A percentile compares a stretch with the other conserved stretches of the same genome.
Evolutionary conservation across 2,888 invertebrate genomes (phyloP).

Genomic region (Hylaea fasciaria): DNA sequence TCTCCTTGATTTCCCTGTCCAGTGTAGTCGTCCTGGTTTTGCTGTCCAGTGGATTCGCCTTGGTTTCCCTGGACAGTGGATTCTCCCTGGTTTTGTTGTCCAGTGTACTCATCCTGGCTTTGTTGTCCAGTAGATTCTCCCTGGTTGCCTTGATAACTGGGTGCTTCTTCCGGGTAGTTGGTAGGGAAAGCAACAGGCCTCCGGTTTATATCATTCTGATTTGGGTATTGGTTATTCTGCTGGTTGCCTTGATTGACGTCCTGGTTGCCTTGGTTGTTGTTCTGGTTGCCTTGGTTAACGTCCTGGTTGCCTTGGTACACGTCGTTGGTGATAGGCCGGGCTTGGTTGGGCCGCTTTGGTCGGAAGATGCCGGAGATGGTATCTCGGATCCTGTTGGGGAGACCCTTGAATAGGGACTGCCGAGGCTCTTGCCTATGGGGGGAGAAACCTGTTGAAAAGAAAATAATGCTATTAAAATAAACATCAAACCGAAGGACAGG

Average conservation of each 20-base stretch:
- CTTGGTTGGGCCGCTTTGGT: conserved; percentile 17
- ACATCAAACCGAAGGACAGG: not conserved
- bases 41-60: no score
- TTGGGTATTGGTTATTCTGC: conserved; percentile 14
- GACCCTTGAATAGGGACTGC: conserved; percentile 22
- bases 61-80: no score
- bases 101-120: not conserved
- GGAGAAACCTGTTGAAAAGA: conserved; percentile 32
- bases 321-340: conserved; percentile 29
- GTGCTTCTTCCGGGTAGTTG: conserved; percentile 34
- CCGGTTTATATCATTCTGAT: conserved; percentile 22
- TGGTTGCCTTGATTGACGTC: no score
- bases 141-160: conserved; percentile 14
- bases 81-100: not conserved
- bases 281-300: conserved; percentile 5
- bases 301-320: conserved; percentile 14
- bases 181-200: conserved; percentile 39
- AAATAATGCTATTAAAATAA: not conserved
- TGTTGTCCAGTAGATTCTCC: not conserved
- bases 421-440: conserved; percentile 20
- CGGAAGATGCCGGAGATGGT: conserved; percentile 24
- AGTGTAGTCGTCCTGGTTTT: no score
- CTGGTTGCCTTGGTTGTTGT: conserved; percentile 5
- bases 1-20: not conserved
- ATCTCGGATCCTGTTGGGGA: conserved; percentile 31